Percentiles rank a stretch among this genome's conserved stretches.
Conservation (phyloP, 64 coral and sea anemone genomes). For the Stylophora pistillata region DNA sequence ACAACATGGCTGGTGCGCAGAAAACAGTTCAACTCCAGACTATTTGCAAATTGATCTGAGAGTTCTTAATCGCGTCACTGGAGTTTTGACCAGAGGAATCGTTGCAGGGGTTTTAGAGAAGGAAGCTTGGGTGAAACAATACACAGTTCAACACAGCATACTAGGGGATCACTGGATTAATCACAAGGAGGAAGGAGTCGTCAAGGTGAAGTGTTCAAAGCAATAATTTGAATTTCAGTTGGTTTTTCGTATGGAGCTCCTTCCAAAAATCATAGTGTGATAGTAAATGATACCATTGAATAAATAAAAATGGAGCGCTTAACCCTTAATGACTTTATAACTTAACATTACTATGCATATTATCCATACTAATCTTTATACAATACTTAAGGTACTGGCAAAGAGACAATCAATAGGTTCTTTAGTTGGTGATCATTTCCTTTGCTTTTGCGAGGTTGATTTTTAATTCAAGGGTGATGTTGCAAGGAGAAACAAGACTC, state of each 20-base stretch:
- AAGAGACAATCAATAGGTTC: no score
- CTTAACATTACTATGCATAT: no score
- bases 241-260: not conserved
- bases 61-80: not conserved
- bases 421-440: no score
- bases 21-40: not conserved
- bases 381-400: no score
- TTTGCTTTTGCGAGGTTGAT: no score
- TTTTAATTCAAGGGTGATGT: no score
- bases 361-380: no score
- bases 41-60: constrained; percentile 30
- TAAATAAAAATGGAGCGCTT: no score
- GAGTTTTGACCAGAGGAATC: constrained; percentile 36
- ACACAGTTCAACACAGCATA: constrained; percentile 51
- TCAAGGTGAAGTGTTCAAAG: constrained; percentile 19
- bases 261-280: no score
- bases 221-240: not conserved
- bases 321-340: no score
- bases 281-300: no score
- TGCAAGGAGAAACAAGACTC: no score
- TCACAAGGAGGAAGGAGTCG: constrained; percentile 19
- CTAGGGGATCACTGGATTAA: constrained; percentile 39
- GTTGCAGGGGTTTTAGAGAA: not conserved
- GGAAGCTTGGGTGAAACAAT: constrained; percentile 32
- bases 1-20: constrained; percentile 34